phyloP scores from a whole-genome alignment of 2,888 invertebrate genomes.

The Chirona hameri region DNA sequence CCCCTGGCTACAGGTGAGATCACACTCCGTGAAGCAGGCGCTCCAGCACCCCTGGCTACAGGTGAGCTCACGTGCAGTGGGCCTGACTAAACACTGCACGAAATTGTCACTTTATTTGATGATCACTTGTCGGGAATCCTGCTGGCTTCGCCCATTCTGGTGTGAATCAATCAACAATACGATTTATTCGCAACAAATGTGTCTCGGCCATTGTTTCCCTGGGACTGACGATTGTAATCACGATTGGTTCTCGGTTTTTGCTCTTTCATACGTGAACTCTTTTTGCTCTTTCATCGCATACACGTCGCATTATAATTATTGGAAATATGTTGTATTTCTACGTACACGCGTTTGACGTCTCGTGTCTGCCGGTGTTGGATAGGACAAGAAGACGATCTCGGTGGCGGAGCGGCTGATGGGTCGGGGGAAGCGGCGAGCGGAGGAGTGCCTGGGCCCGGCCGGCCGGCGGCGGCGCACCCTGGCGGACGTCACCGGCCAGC shows the following conservation, averaged over 20 bases:
- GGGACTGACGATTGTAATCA: too few relatives aligned
- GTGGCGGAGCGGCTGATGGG: neutral
- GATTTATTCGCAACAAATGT: too few relatives aligned
- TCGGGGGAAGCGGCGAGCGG: neutral
- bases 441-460: neutral
- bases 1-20: neutral
- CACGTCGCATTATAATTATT: too few relatives aligned
- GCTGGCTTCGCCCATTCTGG: too few relatives aligned
- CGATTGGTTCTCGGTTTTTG: too few relatives aligned
- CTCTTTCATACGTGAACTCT: too few relatives aligned
- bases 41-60: slow-evolving; percentile 67
- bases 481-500: neutral
- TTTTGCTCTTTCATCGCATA: too few relatives aligned
- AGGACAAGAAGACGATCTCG: neutral
- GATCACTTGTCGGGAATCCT: too few relatives aligned
- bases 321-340: neutral
- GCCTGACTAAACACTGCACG: neutral
- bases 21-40: slow-evolving; percentile 58
- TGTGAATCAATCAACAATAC: too few relatives aligned
- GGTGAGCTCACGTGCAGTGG: slow-evolving; percentile 42
- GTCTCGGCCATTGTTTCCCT: too few relatives aligned
- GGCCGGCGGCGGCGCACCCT: neutral
- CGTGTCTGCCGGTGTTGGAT: neutral
- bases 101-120: too few relatives aligned
- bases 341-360: neutral